Percentiles rank a stretch among this genome's conserved stretches.
phyloP scores from a whole-genome alignment of 2,113 vertebrate genomes.

The Pterocles gutturalis region DNA sequence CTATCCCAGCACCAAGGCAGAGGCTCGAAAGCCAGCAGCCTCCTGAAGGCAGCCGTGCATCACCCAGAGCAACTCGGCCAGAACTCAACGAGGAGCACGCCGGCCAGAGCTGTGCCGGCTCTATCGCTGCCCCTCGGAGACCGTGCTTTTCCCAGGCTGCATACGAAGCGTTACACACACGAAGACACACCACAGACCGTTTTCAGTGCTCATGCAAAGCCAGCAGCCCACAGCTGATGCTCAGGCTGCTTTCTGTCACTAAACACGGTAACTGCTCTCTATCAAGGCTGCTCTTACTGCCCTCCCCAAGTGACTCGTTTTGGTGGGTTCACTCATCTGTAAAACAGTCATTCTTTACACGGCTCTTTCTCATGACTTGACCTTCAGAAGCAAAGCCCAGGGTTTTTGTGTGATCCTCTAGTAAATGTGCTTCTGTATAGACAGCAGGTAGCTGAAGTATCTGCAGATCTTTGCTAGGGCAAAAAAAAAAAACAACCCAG shows the following conservation, averaged over 20 bases:
- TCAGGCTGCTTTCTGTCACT: neutral
- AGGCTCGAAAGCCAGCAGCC: neutral
- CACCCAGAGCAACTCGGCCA: neutral
- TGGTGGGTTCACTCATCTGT: neutral
- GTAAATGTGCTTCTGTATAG: neutral
- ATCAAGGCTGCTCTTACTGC: neutral
- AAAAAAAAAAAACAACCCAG: neutral
- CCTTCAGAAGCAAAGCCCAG: neutral
- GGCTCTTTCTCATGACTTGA: neutral
- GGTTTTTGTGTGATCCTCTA: neutral
- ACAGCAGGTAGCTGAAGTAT: neutral
- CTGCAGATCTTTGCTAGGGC: neutral
- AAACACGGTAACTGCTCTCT: neutral
- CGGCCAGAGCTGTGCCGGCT: neutral
- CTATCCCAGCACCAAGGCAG: neutral
- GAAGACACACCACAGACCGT: neutral
- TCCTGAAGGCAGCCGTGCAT: neutral
- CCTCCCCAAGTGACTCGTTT: accelerated
- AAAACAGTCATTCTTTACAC: neutral
- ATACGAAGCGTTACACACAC: neutral
- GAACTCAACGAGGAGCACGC: neutral
- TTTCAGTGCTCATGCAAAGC: too few species aligned
- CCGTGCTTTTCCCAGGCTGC: neutral
- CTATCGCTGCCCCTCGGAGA: neutral
- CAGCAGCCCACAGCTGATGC: neutral